Evolutionary conservation across 2,888 invertebrate species (phyloP), one percentile per base, ranked within the genome.

Genomic region (Scaptomyza parva): DNA sequence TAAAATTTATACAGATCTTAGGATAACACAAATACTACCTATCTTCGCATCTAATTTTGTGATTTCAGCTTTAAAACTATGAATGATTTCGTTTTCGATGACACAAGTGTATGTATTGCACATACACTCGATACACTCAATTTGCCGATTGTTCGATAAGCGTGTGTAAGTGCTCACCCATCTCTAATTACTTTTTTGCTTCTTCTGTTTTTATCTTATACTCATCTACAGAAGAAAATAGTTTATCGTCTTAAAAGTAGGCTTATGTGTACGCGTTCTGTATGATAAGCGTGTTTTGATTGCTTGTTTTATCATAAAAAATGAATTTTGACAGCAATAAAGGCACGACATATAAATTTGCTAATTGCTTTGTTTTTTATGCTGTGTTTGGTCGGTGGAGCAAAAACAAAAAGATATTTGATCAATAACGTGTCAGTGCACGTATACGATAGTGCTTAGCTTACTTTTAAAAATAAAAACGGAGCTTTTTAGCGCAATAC

Each of bases 301-400:
- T 4, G 44, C 39, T 33, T 40, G 28, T 14, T 41, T 17, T n/a
- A n/a, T 17, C 8, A 14, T 6, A 33, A 28, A 37, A 9, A 69
- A 62, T 75, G 55, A 58, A 70, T 75, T 75, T 75, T 52, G 58
- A 52, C 70, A 55, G 22, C 22, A 14, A 30, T 28, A 24, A 17
- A 18, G n/a, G 17, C 28, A 50, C n/a, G 12, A 22, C 5, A 45
- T 3, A 50, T 44, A 6, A 54, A 50, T 37, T 50, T 24, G 20
- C 28, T 43, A 47, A 39, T 58, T 62, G 41, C 1, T 30, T 28
- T 11, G 41, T 3, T 30, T 24, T 30, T 30, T 3, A 30, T 30
- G 12, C 1, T 12, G 3, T 30, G 30, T 24, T 47, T 18, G 26
- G 45, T 37, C 20, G 57, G 17, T 35, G 3, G 3, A 30, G 30